Evolutionary conservation across 2,888 invertebrate species (phyloP), one percentile per base, ranked within the genome.

Genomic region (Amphimallon solstitiale): DNA sequence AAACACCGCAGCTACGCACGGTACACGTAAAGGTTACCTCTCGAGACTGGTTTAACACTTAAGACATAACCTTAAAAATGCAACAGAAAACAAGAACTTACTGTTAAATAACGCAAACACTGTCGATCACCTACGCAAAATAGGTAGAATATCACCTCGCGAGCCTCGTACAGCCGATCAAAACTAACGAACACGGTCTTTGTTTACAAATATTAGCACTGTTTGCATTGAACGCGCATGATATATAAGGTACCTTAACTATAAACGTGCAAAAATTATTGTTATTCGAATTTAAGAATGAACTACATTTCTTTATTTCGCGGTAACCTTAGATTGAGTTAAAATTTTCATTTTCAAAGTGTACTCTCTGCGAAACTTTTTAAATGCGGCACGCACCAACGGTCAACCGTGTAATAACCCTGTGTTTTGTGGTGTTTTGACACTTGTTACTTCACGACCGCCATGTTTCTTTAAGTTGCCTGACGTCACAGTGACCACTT

Each of bases 391-490:
- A 38, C 23, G 46, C 38, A 29, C 29, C 40, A 66, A 48, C 21
- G 51, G 12, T 5, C 14, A 54, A 46, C 54, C 29, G 21, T 35
- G 14, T 23, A 12, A n/a, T 3, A 34, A 66, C 66, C 64, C 69
- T 71, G n/a, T n/a, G n/a, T n/a, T n/a, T n/a, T n/a, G n/a, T n/a
- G 65, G 69, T 73, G 72, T 75, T 74, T 76, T 76, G 76, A 77
- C 77, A 77, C 76, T 76, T 77, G 76, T 77, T 77, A 74, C 75
- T 72, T 72, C 71, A 70, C 66, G 49, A 65, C 71, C 69, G 76
- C 75, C 75, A 76, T 75, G 70, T 75, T 77, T 71, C 69, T 70
- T 71, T 35, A 56, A 63, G 14, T 52, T 34, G 51, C 40, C 56
- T 76, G 76, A 76, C 76, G 75, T 75, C 75, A 76, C 38, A n/a